Conservation (phyloP, 1,140 invertebrate genomes). For the Penaeus vannamei region DNA sequence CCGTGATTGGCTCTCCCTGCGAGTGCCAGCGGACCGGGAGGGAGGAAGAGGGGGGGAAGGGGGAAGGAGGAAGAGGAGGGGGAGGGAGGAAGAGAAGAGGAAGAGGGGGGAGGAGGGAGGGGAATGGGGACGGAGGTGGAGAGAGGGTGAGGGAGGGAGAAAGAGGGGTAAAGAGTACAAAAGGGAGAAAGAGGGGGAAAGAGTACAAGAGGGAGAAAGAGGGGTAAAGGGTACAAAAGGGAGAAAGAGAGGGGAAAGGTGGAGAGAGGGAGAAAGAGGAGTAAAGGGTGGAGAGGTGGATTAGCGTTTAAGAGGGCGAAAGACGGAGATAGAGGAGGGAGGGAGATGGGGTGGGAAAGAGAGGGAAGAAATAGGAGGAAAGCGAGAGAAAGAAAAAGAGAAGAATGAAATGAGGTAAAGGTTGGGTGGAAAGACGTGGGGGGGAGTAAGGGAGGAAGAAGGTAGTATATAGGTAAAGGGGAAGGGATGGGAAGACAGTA, state of each 20-base stretch:
- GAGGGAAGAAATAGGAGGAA: too few relatives aligned
- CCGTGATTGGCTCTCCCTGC: slow-evolving; percentile 43
- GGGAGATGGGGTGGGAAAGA: too few relatives aligned
- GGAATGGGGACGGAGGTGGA: too few relatives aligned
- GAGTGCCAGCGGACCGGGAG: slow-evolving; percentile 12
- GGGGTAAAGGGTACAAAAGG: not conserved
- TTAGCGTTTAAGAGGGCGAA: too few relatives aligned
- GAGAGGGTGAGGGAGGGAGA: not conserved
- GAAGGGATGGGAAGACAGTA: too few relatives aligned
- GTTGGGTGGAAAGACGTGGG: too few relatives aligned
- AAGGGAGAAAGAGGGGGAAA: not conserved
- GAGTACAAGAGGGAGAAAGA: not conserved
- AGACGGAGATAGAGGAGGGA: too few relatives aligned
- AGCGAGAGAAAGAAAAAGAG: too few relatives aligned
- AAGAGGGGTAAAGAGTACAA: too few relatives aligned
- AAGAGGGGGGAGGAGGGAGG: slow-evolving; percentile 7
- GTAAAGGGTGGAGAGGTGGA: too few relatives aligned
- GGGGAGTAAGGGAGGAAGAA: not conserved
- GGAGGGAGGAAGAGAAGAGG: not conserved
- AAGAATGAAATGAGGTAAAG: too few relatives aligned
- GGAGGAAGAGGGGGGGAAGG: not conserved
- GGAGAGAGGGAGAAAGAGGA: too few relatives aligned
- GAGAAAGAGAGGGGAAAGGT: not conserved
- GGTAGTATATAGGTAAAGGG: not conserved
- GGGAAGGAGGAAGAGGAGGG: not conserved